phyloP scores from a whole-genome alignment of 2,888 invertebrate genomes.

The Cinara cedri region DNA sequence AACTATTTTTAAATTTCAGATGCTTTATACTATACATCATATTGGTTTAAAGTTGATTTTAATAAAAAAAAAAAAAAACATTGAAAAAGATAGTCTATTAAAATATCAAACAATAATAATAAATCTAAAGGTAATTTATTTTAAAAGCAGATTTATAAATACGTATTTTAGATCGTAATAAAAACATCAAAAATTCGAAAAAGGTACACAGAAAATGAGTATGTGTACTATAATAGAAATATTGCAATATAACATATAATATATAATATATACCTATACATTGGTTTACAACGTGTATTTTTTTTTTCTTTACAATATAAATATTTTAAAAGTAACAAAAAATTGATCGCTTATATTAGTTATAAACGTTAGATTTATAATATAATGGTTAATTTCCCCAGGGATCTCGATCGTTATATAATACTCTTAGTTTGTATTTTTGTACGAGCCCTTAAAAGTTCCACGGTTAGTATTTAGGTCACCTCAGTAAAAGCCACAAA shows the following conservation, averaged over 20 bases:
- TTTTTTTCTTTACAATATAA: background rate
- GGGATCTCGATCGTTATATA: conserved; percentile 47
- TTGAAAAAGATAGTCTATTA: too few relatives aligned
- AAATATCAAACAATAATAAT: too few relatives aligned
- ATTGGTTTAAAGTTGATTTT: too few relatives aligned
- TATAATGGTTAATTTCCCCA: conserved; percentile 49
- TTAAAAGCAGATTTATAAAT: background rate
- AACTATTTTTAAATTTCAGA: too few relatives aligned
- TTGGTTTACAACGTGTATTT: background rate
- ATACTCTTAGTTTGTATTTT: conserved; percentile 45
- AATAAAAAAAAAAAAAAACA: too few relatives aligned
- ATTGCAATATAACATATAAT: too few relatives aligned
- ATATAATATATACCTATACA: background rate
- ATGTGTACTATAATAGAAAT: background rate
- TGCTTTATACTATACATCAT: too few relatives aligned
- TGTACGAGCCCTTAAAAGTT: conserved; percentile 45
- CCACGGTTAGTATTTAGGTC: conserved; percentile 48
- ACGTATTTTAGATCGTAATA: background rate
- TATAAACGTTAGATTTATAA: conserved; percentile 8
- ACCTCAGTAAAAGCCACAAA: conserved; percentile 46
- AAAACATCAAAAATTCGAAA: background rate
- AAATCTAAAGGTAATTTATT: too few relatives aligned
- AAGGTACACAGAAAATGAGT: background rate
- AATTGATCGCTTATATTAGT: conserved; percentile 43
- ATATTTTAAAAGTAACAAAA: conserved; percentile 27